These are phyloP conservation scores for Ophion ellenae DNA, from an alignment of 2,888 invertebrate species.

Conservation along the genomic window DNA sequence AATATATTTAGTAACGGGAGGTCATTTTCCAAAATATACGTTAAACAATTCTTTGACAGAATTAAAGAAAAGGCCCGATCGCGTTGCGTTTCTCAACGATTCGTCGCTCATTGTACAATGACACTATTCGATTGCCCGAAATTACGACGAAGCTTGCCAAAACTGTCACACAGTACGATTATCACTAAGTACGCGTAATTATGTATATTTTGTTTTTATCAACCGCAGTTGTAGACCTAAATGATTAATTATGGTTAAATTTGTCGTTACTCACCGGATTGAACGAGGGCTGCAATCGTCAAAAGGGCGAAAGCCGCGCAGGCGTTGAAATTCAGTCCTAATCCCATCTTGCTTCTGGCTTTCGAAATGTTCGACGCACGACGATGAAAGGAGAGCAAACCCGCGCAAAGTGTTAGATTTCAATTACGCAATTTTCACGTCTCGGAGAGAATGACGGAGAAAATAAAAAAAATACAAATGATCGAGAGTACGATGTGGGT, in stretches of 20 bases:
- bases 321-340: slow-evolving; percentile 61
- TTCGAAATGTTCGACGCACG: slow-evolving; percentile 7
- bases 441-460: slow-evolving; percentile 3
- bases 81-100: neutral
- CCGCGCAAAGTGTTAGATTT: neutral
- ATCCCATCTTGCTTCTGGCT: slow-evolving; percentile 61
- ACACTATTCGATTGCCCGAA: neutral
- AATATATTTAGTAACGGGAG: slow-evolving; percentile 24
- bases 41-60: neutral
- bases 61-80: neutral
- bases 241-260: neutral
- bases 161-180: too few relatives aligned
- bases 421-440: slow-evolving; percentile 4
- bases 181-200: too few relatives aligned
- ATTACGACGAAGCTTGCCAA: too few relatives aligned
- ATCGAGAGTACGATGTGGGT: slow-evolving; percentile 21
- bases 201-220: neutral
- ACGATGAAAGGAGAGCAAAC: slow-evolving; percentile 28
- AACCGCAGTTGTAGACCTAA: neutral
- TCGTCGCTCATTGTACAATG: neutral
- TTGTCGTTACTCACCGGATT: slow-evolving; percentile 62
- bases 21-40: neutral
- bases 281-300: slow-evolving; percentile 60
- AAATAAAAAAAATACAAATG: slow-evolving; percentile 1
- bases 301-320: slow-evolving; percentile 63